Conservation (phyloP, 2,113 vertebrate genomes). For the Dipodomys merriami region DNA sequence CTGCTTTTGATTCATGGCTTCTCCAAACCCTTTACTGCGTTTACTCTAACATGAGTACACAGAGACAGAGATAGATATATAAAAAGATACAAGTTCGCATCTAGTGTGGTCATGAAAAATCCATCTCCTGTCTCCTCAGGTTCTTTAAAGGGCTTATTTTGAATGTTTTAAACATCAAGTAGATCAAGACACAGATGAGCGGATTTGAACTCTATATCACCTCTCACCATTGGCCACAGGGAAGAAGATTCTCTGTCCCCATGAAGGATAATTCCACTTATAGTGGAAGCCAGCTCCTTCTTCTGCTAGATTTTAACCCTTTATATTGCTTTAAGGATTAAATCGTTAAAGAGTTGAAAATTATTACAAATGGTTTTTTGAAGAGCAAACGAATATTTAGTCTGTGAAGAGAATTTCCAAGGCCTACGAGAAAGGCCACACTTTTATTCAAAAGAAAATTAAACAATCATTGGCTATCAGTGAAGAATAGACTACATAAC, state of each 20-base stretch:
- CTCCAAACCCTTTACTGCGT: not conserved
- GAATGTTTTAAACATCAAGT: conserved; percentile 4
- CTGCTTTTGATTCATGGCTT: not conserved
- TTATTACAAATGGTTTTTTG: conserved; percentile 40
- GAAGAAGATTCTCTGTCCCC: not conserved
- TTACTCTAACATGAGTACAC: not conserved
- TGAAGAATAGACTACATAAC: not conserved
- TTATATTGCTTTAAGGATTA: not conserved
- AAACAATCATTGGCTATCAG: conserved; percentile 17
- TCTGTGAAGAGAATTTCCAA: conserved; percentile 27
- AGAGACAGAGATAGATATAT: no score
- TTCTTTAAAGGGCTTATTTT: not conserved
- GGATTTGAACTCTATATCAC: not conserved
- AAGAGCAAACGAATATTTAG: not conserved
- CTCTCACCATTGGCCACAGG: not conserved
- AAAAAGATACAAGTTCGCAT: not conserved
- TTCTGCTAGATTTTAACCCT: not conserved
- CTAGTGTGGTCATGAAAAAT: not conserved
- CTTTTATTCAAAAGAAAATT: conserved; percentile 44
- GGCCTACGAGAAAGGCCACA: conserved; percentile 39
- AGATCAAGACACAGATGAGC: not conserved
- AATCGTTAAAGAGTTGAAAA: not conserved
- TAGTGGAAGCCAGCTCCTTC: not conserved
- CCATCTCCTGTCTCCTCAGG: not conserved
- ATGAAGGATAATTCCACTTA: not conserved